Conservation (phyloP, 2,888 invertebrate species). For the Drosophila helvetica region DNA sequence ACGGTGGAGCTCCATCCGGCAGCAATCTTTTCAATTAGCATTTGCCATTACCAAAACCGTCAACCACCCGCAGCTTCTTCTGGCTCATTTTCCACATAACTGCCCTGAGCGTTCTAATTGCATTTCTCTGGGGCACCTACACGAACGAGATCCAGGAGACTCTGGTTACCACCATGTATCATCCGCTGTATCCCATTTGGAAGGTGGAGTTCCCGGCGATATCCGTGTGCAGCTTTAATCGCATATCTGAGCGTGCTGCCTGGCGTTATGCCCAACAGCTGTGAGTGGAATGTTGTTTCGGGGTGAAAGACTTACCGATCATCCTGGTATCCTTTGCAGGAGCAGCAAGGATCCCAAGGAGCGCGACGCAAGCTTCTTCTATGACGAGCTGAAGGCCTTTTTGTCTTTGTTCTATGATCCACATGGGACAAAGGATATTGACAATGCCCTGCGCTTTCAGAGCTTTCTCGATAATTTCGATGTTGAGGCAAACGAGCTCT, state of each 20-base stretch:
- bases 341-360: conserved; percentile 59
- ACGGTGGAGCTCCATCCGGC: background rate
- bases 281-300: conserved; percentile 62
- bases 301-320: background rate
- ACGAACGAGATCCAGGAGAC: conserved; percentile 54
- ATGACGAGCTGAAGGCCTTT: conserved; percentile 65
- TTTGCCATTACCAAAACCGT: conserved; percentile 32
- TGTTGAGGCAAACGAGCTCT: conserved; percentile 69
- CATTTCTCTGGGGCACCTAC: conserved; percentile 69
- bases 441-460: conserved; percentile 74
- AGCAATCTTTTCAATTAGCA: conserved; percentile 61
- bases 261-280: conserved; percentile 81
- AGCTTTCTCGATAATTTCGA: conserved; percentile 75
- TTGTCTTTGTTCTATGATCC: conserved; percentile 65
- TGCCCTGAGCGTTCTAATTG: conserved; percentile 73
- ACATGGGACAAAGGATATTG: conserved; percentile 56
- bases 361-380: conserved; percentile 57
- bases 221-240: conserved; percentile 86
- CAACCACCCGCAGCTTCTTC: conserved; percentile 68
- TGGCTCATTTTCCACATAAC: conserved; percentile 80
- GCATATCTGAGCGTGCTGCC: conserved; percentile 83
- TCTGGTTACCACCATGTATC: conserved; percentile 70
- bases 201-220: conserved; percentile 86
- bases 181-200: conserved; percentile 84
- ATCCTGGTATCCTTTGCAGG: conserved; percentile 34